These are phyloP conservation scores for Halictus ligatus DNA, from an alignment of 2,888 invertebrate species.

Conservation along the genomic window DNA sequence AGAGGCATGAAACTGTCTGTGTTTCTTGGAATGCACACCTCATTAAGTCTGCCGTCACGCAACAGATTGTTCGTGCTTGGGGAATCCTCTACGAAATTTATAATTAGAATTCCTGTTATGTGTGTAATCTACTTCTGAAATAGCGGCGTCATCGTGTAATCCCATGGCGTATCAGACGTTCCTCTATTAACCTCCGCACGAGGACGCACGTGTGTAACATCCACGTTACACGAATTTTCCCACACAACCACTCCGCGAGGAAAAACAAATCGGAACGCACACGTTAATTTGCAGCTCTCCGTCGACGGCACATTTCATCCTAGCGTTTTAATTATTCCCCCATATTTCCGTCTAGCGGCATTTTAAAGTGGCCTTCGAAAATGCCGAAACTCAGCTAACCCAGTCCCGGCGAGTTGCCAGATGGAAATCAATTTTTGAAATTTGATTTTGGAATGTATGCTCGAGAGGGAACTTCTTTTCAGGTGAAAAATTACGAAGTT, in stretches of 20 bases:
- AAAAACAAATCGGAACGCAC: neutral
- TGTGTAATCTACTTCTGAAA: neutral
- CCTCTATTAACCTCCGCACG: neutral
- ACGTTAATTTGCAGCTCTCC: neutral
- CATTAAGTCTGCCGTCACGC: neutral
- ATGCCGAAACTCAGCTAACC: neutral
- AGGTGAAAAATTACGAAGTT: no score
- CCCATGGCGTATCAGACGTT: neutral
- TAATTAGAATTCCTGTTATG: constrained; percentile 10
- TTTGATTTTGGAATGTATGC: no score
- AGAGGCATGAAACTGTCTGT: neutral
- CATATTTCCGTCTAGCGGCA: neutral
- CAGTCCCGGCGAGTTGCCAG: neutral
- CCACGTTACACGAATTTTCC: no score
- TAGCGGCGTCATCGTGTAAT: neutral
- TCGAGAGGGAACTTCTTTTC: no score
- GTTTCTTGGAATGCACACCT: neutral
- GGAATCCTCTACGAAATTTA: neutral
- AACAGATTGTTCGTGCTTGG: neutral
- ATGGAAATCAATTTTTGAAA: neutral
- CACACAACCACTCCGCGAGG: neutral
- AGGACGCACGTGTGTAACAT: neutral
- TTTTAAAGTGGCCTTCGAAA: neutral
- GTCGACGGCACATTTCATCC: neutral
- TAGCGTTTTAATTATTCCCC: neutral